A percentile compares a stretch with the other conserved stretches of the same genome.
These are phyloP conservation scores for Diarsia mendica DNA, from an alignment of 2,888 invertebrate species.

Conservation along the genomic window DNA sequence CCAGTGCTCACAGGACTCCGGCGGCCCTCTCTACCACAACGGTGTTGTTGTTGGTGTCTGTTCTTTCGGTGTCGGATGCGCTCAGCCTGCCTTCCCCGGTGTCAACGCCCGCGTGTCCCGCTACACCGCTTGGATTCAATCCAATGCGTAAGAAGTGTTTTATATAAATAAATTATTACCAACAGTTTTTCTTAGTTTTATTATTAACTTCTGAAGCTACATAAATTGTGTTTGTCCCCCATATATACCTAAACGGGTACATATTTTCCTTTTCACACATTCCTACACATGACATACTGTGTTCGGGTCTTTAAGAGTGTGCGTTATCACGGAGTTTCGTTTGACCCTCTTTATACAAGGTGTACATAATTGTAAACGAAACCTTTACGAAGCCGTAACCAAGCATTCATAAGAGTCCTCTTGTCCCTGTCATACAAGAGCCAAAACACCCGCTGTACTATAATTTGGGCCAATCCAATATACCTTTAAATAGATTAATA, in stretches of 20 bases:
- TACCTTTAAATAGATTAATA: no score
- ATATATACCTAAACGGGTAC: no score
- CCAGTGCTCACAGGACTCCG: slow-evolving; percentile 78
- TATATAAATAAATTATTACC: background rate
- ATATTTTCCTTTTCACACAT: no score
- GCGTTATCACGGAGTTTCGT: no score
- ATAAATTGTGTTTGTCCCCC: no score
- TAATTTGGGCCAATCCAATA: no score
- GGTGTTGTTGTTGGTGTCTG: slow-evolving; percentile 72
- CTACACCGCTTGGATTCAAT: slow-evolving; percentile 74
- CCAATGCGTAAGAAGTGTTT: slow-evolving; percentile 68
- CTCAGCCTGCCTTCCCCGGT: slow-evolving; percentile 69
- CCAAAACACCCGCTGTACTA: background rate
- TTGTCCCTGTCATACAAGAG: background rate
- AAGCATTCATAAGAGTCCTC: no score
- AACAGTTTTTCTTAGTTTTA: background rate
- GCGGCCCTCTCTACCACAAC: slow-evolving; percentile 77
- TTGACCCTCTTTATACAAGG: no score
- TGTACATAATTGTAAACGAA: no score
- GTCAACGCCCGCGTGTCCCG: slow-evolving; percentile 75
- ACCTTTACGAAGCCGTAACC: no score
- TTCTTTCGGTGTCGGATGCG: slow-evolving; percentile 73
- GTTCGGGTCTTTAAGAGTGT: no score
- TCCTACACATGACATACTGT: no score
- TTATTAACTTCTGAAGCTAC: background rate